A percentile compares a stretch with the other conserved stretches of the same genome.
phyloP scores from a whole-genome alignment of 2,113 vertebrate species.

The Ahaetulla prasina region DNA sequence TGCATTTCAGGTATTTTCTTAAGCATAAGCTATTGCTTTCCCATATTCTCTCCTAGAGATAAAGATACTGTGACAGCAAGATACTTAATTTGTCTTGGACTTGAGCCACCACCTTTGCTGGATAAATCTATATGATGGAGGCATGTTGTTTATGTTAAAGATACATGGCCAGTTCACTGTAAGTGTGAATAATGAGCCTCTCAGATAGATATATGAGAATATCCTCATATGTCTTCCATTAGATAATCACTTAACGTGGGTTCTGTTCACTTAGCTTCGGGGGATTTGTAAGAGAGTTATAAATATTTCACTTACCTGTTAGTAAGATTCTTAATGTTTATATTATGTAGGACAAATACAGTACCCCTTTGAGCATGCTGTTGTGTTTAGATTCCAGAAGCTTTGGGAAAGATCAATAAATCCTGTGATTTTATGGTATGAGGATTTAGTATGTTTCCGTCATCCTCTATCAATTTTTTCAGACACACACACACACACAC shows the following conservation, averaged over 20 bases:
- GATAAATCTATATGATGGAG: background rate
- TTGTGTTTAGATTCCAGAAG: constrained; percentile 58
- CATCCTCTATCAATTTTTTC: constrained; percentile 49
- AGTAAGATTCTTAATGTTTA: constrained; percentile 63
- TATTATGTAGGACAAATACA: constrained; percentile 48
- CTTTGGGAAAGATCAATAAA: constrained; percentile 68
- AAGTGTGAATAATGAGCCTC: background rate
- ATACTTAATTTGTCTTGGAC: background rate
- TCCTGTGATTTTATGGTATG: constrained; percentile 56
- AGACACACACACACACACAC: constrained; percentile 13
- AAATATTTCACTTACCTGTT: constrained; percentile 73
- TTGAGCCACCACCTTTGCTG: background rate
- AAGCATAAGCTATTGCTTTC: background rate
- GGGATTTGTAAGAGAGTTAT: constrained; percentile 63
- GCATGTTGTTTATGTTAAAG: background rate
- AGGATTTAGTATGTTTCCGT: constrained; percentile 56
- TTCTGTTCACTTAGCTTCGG: constrained; percentile 59
- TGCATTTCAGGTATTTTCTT: background rate
- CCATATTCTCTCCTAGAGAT: background rate
- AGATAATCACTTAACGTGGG: constrained; percentile 51
- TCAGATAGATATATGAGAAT: background rate
- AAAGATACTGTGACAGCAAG: background rate
- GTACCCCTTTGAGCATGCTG: constrained; percentile 55
- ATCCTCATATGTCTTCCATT: constrained; percentile 47
- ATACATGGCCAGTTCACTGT: background rate